Percentiles rank a stretch among this genome's conserved stretches.
These are phyloP conservation scores for Scelioninae gen. 2 DNA, from an alignment of 2,888 invertebrate genomes.

Conservation along the genomic window DNA sequence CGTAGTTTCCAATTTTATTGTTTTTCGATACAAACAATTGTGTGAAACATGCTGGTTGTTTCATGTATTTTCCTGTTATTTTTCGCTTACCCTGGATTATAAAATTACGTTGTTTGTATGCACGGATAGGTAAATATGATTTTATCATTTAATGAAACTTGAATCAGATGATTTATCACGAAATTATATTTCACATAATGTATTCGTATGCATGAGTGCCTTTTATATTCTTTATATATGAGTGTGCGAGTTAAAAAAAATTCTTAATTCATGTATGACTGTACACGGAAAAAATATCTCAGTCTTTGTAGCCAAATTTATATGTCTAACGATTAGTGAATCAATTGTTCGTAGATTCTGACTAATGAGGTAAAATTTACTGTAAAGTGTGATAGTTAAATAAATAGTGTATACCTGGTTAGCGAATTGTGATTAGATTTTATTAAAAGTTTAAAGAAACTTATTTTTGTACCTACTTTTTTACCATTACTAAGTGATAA, in stretches of 20 bases:
- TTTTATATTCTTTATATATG: background rate
- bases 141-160: background rate
- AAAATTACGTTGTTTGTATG: slow-evolving; percentile 10
- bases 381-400: no score
- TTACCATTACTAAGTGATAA: no score
- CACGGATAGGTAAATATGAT: slow-evolving; percentile 1
- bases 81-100: slow-evolving; percentile 14
- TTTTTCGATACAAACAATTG: slow-evolving; percentile 17
- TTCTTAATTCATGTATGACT: slow-evolving; percentile 5
- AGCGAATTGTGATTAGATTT: no score
- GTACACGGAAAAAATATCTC: no score
- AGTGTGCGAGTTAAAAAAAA: background rate
- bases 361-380: no score
- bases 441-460: no score
- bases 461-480: no score
- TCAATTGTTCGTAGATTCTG: no score
- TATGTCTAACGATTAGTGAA: no score
- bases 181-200: slow-evolving; percentile 31
- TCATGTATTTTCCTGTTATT: slow-evolving; percentile 24
- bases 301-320: no score
- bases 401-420: no score
- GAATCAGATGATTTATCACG: background rate
- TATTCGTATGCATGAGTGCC: background rate
- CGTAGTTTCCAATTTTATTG: slow-evolving; percentile 19
- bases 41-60: background rate